Evolutionary conservation across 2,113 vertebrate genomes (phyloP), one percentile per base, ranked within the genome.

Genomic region (Vimba vimba): DNA sequence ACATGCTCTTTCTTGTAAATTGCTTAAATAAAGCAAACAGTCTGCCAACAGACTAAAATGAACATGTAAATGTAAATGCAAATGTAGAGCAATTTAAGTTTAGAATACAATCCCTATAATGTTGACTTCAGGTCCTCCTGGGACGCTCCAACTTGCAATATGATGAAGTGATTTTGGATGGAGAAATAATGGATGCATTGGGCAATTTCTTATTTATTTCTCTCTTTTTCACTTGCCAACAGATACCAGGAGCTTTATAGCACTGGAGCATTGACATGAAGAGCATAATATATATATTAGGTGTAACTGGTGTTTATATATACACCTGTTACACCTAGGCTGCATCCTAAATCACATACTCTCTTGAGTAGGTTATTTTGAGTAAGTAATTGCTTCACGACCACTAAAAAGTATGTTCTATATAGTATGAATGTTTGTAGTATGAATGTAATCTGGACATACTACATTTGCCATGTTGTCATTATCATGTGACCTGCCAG

Each of bases 41-140:
- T 10, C 25, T 76, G 74, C 74, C 74, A 52, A 30, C n/a, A 76
- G 47, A 76, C 55, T 52, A 30, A 76, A 76, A 76, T 55, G 25
- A 76, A 76, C 74, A 76, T 76, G 74, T 52, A 52, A 19, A 76
- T 76, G 47, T 8, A 30, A 76, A 52, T 76, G 25, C n/a, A 30
- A 76, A 76, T 76, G 15, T 27, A 30, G 30, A 76, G 25, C 45
- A 76, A 52, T 76, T 76, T 76, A 50, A 50, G 15, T 25, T 17
- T 6, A 52, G 25, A 52, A 76, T 52, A 17, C 47, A 52, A 30
- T 76, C 74, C 15, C 47, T 76, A 30, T 55, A 76, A 76, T 30
- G 47, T 47, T 76, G 74, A 76, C 73, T 76, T 25, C 47, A 76
- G 47, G 6, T 76, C 47, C 74, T 21, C 74, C 15, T 52, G 74